phyloP scores from a whole-genome alignment of 2,113 vertebrate species.

The Siniperca knerii region DNA sequence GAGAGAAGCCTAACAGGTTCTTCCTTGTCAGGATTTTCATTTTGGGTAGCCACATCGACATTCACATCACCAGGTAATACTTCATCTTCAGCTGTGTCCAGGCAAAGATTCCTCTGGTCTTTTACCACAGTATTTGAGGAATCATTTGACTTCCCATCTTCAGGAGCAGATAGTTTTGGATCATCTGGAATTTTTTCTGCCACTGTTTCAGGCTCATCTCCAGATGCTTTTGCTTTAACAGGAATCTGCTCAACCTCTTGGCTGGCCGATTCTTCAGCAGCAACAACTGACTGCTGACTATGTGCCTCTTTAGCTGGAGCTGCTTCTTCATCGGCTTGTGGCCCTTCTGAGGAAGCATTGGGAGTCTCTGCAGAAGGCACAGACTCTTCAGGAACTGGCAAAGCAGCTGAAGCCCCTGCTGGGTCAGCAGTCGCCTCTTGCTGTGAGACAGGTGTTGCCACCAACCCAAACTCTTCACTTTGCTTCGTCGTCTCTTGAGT shows the following conservation, averaged over 20 bases:
- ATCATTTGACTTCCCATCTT: constrained; percentile 30
- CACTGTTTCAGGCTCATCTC: background rate
- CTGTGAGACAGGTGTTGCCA: constrained; percentile 18
- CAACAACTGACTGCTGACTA: constrained; percentile 17
- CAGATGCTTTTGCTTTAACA: constrained; percentile 7
- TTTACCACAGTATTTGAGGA: constrained; percentile 7
- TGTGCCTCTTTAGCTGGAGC: background rate
- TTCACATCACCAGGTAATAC: constrained; percentile 23
- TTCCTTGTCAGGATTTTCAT: constrained; percentile 52
- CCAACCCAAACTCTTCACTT: constrained; percentile 22
- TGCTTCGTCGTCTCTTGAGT: constrained; percentile 34
- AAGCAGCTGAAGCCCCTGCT: constrained; percentile 16
- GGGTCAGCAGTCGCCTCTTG: constrained; percentile 29
- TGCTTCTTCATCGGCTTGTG: constrained; percentile 8
- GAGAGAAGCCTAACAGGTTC: constrained; percentile 55
- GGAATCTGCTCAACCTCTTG: constrained; percentile 25
- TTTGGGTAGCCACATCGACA: constrained; percentile 25
- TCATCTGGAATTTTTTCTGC: constrained; percentile 7
- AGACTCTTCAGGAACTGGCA: constrained; percentile 36
- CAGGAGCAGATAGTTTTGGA: background rate
- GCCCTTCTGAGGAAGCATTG: constrained; percentile 3
- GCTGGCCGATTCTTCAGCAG: background rate
- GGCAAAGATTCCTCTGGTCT: background rate
- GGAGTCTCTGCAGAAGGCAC: constrained; percentile 13
- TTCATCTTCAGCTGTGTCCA: constrained; percentile 27